Evolutionary conservation across 2,113 vertebrate species (phyloP).

Genomic region (Catharus bicknelli): DNA sequence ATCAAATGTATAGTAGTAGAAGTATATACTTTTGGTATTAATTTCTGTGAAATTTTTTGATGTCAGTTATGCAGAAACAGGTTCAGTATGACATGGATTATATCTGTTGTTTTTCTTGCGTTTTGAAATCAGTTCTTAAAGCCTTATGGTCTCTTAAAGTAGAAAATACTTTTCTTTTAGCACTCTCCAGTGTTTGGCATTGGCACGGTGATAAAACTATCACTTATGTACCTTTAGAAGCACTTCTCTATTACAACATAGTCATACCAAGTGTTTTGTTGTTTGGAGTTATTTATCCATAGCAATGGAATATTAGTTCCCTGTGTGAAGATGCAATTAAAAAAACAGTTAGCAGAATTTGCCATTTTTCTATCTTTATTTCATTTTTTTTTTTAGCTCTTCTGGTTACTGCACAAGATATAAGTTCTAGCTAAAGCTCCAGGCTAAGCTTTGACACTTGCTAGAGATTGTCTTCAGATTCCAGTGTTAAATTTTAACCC

Average conservation of each 20-base stretch:
- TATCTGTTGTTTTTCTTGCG: neutral
- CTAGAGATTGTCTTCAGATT: neutral
- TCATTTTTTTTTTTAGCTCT: neutral
- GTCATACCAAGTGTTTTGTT: neutral
- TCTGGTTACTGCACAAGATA: neutral
- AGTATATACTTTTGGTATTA: neutral
- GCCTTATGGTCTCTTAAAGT: neutral
- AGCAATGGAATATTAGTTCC: neutral
- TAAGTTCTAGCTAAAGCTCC: neutral
- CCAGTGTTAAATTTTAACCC: neutral
- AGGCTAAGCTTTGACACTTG: neutral
- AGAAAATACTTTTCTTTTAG: neutral
- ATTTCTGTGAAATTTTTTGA: neutral
- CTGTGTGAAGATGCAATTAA: neutral
- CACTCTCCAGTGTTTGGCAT: neutral
- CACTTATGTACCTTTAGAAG: neutral
- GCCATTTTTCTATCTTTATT: neutral
- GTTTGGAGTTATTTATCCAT: neutral
- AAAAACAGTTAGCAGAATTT: neutral
- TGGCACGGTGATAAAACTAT: neutral
- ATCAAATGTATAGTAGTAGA: neutral
- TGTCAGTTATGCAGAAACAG: neutral
- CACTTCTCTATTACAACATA: neutral
- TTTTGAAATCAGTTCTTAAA: neutral
- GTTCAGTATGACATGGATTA: neutral